Evolutionary conservation across 2,888 invertebrate genomes (phyloP), one percentile per base, ranked within the genome.

Genomic region (Tineola bisselliella): DNA sequence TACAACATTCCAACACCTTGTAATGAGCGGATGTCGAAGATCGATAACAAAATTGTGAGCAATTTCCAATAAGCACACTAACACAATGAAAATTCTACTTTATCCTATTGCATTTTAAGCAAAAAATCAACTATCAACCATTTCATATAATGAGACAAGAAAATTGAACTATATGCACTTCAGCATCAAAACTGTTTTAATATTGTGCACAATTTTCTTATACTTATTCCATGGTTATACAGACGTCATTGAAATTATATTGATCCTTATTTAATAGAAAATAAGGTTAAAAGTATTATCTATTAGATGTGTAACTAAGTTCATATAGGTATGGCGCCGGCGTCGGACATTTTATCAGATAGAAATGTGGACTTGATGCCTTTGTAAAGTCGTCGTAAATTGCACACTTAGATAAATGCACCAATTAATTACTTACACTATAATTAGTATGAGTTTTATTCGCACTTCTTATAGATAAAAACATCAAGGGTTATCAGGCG

Each of bases 11-110:
- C 79, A 74, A 69, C 76, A 76, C 75, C 79, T 77, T 82, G 83
- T 82, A 84, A 83, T 81, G 81, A 84, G 78, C 81, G 81, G 83
- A 81, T 79, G 82, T 81, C 80, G 79, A 76, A 81, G 73, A 81
- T 78, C 79, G 83, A 84, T 81, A 81, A 79, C 78, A 73, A 80
- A 81, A 81, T 80, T 79, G 80, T 77, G 70, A 68, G 17, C 54
- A 54, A 54, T 54, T 54, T 54, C 54, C 54, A 54, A 54, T 54
- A 54, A 18, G 12, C 19, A 17, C n/a, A 48, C n/a, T 15, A 17
- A 13, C 10, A 48, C 48, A 48, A 48, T 3, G 15, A 48, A 48
- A 18, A 19, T 11, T 54, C 2, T 18, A 25, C 54, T 54, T 25
- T 54, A 54, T n/a, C 4, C 25, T 19, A 8, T 54, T 17, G 12